Base-by-base conservation (phyloP, 2,888 invertebrate species). In the Acrobasis consociella region DNA sequence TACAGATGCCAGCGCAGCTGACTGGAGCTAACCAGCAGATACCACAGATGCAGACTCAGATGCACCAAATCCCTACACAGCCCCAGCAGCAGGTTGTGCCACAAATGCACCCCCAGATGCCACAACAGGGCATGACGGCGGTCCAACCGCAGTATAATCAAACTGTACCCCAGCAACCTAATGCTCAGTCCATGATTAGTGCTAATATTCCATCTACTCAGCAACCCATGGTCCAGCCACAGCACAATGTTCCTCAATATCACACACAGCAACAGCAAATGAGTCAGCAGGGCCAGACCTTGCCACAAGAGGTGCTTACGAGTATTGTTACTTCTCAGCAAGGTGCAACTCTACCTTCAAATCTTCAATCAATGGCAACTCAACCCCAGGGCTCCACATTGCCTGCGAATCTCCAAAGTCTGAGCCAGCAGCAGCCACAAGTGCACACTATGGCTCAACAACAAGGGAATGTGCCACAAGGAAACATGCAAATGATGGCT, bases 381-480 rank as follows among this genome's bases (percentile, higher is more conserved):
- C 91, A 89, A 72, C 90, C 91, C 37, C 94, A 94, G 70, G 94
- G 94, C n/a, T 86, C 94, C 0, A 94, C 94, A n/a, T 85, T 94
- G 72, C 94, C 94, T 49, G 89, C 93, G 15, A 94, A 93, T 86
- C 86, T 94, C 72, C 94, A 94, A 77, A 88, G 88, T 60, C 73
- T 93, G 63, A 87, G 85, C 55, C 94, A 90, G 69, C 94, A 93
- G 77, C 90, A 93, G 74, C 84, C 90, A 8, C 78, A 77, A 16
- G 90, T 92, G 62, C 91, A 92, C 69, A 76, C 83, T 49, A 91
- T 92, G 80, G 85, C 88, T 65, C 84, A 88, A 5, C 94, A 94
- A 68, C 92, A 94, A 73, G 93, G 93, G 67, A 94, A 88, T 71
- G 93, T 94, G 78, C 91, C 93, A 15, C 94, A 94, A 81, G 93